Conservation (phyloP, 2,113 vertebrate species). For the Chaenogobius annularis region DNA sequence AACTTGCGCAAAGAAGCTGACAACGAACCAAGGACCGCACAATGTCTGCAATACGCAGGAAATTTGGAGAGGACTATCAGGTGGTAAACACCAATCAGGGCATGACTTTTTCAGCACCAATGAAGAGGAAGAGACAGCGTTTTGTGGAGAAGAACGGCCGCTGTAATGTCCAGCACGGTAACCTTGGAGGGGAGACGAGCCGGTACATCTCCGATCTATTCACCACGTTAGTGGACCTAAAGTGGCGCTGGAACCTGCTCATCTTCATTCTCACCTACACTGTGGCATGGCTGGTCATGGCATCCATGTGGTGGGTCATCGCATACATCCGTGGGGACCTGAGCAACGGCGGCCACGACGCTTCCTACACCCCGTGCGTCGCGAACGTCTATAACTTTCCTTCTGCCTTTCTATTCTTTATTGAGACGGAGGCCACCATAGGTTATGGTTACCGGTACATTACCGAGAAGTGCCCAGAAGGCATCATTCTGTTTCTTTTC, state of each 20-base stretch:
- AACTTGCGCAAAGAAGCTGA: slow-evolving; percentile 54
- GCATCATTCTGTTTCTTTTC: slow-evolving; percentile 88
- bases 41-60: slow-evolving; percentile 82
- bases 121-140: slow-evolving; percentile 82
- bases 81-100: slow-evolving; percentile 75
- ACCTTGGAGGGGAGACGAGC: slow-evolving; percentile 86
- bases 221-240: slow-evolving; percentile 89
- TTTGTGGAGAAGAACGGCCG: slow-evolving; percentile 91
- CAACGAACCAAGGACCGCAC: slow-evolving; percentile 21
- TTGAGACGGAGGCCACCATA: slow-evolving; percentile 89
- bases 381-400: slow-evolving; percentile 91
- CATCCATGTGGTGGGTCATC: slow-evolving; percentile 91
- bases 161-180: slow-evolving; percentile 88
- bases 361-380: slow-evolving; percentile 82
- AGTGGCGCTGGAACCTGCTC: slow-evolving; percentile 90
- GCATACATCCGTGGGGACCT: slow-evolving; percentile 86
- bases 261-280: slow-evolving; percentile 89
- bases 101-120: slow-evolving; percentile 71
- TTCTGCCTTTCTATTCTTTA: slow-evolving; percentile 89
- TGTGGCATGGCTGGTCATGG: slow-evolving; percentile 88
- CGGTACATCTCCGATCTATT: slow-evolving; percentile 87
- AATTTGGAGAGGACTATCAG: slow-evolving; percentile 86
- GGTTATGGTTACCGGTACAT: slow-evolving; percentile 88
- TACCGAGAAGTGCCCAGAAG: slow-evolving; percentile 86
- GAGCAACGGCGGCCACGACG: slow-evolving; percentile 71